Base-by-base conservation (phyloP, 2,113 vertebrate species). In the Leiothrix lutea region DNA sequence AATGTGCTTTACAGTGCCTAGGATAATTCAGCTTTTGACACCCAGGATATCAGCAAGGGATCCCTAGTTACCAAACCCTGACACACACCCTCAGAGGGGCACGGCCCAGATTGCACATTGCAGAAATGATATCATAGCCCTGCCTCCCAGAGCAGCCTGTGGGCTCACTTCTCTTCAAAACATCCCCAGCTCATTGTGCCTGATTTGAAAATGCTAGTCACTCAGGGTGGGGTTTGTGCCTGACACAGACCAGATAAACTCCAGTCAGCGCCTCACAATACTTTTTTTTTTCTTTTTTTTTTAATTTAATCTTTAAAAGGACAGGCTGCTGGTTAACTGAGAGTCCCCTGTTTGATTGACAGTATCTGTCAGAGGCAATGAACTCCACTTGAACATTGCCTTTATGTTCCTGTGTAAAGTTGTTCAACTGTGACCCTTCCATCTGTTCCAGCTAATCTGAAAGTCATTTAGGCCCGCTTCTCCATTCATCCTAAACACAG, bases 401-500 rank as follows among this genome's bases (percentile, higher is more conserved):
- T 99, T 99, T 98, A 98, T 99, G 98, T 97, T 95, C 91, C 97
- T 98, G 98, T 99, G 98, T 99, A 98, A 98, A 98, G 98, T 98
- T 98, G 98, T 98, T 98, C 98, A 98, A 98, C 98, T 99, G 98
- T 99, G 98, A 99, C 98, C 98, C 97, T 98, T 98, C 98, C 99
- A 99, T 99, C 99, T 99, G 98, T 98, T 99, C 98, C 98, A 98
- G 97, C 98, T 98, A 98, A 99, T 99, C 98, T 99, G 98, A 98
- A 98, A 98, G 98, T 99, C 98, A 98, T 98, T 98, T 98, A 98
- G 97, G 94, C 96, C 96, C 92, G 56, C 96, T 98, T 97, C 97
- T 96, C 97, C 96, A 97, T 98, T 98, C 98, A 98, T 97, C 66
- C 94, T 80, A 97, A 97, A 98, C 97, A 97, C 97, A 97, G 97